These are phyloP conservation scores for Panzeria rudis DNA, from an alignment of 2,888 invertebrate species.

Conservation along the genomic window DNA sequence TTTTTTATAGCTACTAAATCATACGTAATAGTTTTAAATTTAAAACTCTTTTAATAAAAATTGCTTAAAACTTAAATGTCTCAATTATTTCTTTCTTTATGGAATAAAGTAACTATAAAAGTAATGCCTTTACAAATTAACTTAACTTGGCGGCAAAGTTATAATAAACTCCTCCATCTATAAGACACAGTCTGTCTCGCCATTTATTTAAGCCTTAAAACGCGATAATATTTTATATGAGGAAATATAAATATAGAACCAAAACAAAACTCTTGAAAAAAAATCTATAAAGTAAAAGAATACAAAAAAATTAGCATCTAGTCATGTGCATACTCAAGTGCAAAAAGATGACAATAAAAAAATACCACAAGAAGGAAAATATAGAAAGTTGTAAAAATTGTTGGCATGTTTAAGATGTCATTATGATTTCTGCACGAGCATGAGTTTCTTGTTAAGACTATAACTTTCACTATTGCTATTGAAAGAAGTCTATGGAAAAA, in stretches of 20 bases:
- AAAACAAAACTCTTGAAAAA: conserved; percentile 15
- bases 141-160: conserved; percentile 71
- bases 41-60: not conserved
- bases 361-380: conserved; percentile 44
- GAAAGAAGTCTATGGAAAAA: conserved; percentile 17
- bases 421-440: conserved; percentile 34
- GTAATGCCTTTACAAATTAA: conserved; percentile 59
- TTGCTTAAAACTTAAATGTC: not conserved
- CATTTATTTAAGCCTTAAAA: conserved; percentile 69
- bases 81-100: not conserved
- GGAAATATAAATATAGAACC: conserved; percentile 12
- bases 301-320: conserved; percentile 43
- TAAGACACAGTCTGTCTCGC: conserved; percentile 70
- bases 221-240: conserved; percentile 59
- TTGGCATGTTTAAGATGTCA: conserved; percentile 68
- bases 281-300: conserved; percentile 4
- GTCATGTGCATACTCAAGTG: conserved; percentile 28
- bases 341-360: conserved; percentile 55
- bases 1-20: not conserved
- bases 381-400: conserved; percentile 66
- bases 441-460: conserved; percentile 29
- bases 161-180: conserved; percentile 55
- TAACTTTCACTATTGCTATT: conserved; percentile 62
- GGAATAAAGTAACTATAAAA: not conserved
- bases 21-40: not conserved